These are phyloP conservation scores for Eupithecia pulchellata DNA, from an alignment of 2,888 invertebrate species.

Conservation along the genomic window DNA sequence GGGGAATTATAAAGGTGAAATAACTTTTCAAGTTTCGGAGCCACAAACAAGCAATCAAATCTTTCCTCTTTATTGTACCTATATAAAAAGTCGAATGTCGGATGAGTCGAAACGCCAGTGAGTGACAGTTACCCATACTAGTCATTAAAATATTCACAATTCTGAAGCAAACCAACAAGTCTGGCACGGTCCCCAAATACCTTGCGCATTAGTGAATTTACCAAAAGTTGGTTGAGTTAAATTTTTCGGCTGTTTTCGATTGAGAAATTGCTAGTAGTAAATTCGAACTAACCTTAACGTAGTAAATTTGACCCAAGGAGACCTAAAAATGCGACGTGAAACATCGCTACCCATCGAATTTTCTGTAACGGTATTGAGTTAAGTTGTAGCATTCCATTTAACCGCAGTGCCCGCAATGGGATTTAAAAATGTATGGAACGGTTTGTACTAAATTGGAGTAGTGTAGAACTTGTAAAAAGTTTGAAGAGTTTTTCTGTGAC, in stretches of 20 bases:
- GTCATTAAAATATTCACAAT: too few relatives aligned
- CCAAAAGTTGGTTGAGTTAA: neutral
- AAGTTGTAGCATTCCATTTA: slow-evolving; percentile 3
- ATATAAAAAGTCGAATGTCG: too few relatives aligned
- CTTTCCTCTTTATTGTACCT: too few relatives aligned
- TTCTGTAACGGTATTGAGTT: slow-evolving; percentile 11
- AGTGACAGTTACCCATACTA: too few relatives aligned
- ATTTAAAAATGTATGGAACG: slow-evolving; percentile 19
- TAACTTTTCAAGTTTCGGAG: too few relatives aligned
- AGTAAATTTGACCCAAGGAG: slow-evolving; percentile 9
- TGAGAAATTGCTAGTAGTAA: neutral
- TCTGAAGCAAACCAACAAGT: neutral
- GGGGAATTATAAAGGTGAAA: too few relatives aligned
- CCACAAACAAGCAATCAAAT: too few relatives aligned
- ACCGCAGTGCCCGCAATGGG: neutral
- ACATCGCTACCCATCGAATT: neutral
- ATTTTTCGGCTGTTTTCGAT: neutral
- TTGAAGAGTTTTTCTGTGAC: neutral
- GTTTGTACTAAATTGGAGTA: neutral
- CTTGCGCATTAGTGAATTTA: neutral
- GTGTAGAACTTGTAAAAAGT: too few relatives aligned
- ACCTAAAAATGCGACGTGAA: slow-evolving; percentile 10
- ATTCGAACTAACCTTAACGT: neutral
- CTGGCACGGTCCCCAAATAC: neutral
- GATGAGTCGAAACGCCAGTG: too few relatives aligned